Evolutionary conservation across 2,888 invertebrate species (phyloP), one percentile per base, ranked within the genome.

Genomic region (Epinotia nisella): DNA sequence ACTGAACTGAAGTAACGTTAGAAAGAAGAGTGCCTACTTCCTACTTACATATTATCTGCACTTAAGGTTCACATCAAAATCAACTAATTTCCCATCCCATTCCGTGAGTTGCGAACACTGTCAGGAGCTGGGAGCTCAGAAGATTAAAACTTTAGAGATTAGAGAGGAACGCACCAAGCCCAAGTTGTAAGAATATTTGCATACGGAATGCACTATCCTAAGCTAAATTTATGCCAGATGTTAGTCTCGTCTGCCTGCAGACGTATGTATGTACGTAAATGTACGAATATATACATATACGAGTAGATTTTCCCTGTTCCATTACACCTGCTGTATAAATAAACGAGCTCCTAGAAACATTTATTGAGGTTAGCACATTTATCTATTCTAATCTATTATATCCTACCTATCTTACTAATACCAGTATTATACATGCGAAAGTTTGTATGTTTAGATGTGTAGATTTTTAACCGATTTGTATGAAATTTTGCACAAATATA

Each of bases 201-300:
- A 79, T 80, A 79, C 75, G 76, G 76, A 78, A 62, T 78, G 78
- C 77, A 76, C 79, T 68, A 75, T 76, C 77, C 75, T 76, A 76
- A 70, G 64, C 75, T 61, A 76, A 78, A 77, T 78, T 76, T 78
- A 80, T 80, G 75, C 80, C 75, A 78, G 68, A 72, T 72, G 69
- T 53, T 68, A 59, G 62, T 62, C 53, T 66, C 17, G 67, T 62
- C 56, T 73, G 51, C 21, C 21, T 35, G 19, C 51, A 62, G 51
- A 51, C 35, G 51, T 41, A 65, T 51, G 51, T 41, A 65, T 51
- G 56, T 64, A 60, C 15, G 39, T 55, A 41, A 21, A 29, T 53
- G n/a, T 21, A 61, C 61, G 53, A 24, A 65, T 39, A 65, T 19
- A 65, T 39, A 56, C 21, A 66, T 41, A 55, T 49, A 41, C 41